phyloP scores from a whole-genome alignment of 2,888 invertebrate species.

The Listrodromus nycthemerus region DNA sequence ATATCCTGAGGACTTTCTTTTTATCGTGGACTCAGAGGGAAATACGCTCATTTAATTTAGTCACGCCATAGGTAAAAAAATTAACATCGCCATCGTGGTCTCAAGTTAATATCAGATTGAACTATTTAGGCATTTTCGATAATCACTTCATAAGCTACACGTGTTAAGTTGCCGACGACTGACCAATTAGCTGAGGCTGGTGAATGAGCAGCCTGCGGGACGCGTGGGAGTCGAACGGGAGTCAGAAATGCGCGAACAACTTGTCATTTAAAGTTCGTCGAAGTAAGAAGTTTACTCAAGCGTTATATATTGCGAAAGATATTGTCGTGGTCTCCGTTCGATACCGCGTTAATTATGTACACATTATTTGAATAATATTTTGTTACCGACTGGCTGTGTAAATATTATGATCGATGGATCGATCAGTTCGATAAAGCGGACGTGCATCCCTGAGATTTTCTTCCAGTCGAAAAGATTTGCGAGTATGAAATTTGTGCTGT shows the following conservation, averaged over 20 bases:
- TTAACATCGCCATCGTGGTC: too few species aligned
- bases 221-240: background rate
- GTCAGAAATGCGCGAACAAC: conserved; percentile 1
- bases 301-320: background rate
- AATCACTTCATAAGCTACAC: background rate
- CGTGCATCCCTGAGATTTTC: background rate
- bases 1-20: background rate
- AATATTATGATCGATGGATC: conserved; percentile 16
- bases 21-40: background rate
- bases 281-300: background rate
- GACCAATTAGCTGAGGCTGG: background rate
- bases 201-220: background rate
- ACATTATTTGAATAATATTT: background rate
- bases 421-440: background rate
- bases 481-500: background rate
- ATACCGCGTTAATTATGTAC: background rate
- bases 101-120: background rate
- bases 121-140: background rate
- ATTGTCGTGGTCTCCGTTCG: background rate
- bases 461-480: conserved; percentile 1
- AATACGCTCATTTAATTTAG: background rate
- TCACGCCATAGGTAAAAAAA: too few species aligned
- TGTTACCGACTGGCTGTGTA: background rate
- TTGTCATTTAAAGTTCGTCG: background rate
- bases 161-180: background rate